Percentiles rank a stretch among this genome's conserved stretches.
phyloP scores from a whole-genome alignment of 2,113 vertebrate genomes.

The Ameiurus melas region DNA sequence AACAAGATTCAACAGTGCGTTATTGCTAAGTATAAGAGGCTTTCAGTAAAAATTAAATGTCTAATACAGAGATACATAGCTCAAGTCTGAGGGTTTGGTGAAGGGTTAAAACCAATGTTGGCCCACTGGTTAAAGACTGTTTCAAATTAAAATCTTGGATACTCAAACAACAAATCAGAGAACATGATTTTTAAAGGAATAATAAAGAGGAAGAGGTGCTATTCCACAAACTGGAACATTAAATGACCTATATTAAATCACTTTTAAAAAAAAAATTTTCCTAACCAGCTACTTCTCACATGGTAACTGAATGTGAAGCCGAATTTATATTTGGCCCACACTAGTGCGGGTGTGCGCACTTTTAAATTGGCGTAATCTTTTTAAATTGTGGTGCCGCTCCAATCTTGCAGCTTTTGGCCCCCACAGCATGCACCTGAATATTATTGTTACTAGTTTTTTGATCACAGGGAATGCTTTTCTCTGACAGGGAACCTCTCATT shows the following conservation, averaged over 20 bases:
- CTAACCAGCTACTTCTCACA: neutral
- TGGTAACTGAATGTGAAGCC: neutral
- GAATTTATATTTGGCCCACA: neutral
- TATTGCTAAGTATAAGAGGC: neutral
- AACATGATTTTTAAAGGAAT: neutral
- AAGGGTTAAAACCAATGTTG: neutral
- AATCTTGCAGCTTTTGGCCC: neutral
- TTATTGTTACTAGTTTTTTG: neutral
- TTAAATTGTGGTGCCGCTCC: neutral
- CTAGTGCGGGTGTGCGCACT: neutral
- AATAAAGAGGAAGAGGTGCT: neutral
- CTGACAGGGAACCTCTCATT: neutral
- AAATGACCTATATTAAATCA: neutral
- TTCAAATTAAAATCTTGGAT: neutral
- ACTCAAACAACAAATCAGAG: neutral
- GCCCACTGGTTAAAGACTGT: neutral
- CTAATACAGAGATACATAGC: neutral
- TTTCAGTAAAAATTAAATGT: neutral
- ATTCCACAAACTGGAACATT: neutral
- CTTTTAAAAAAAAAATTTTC: neutral
- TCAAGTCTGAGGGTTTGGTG: neutral
- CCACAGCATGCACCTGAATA: neutral
- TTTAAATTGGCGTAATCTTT: neutral
- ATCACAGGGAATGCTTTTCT: neutral
- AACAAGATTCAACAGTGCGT: too few relatives aligned